phyloP scores from a whole-genome alignment of 1,140 invertebrate species.

The Luehdorfia chinensis region DNA sequence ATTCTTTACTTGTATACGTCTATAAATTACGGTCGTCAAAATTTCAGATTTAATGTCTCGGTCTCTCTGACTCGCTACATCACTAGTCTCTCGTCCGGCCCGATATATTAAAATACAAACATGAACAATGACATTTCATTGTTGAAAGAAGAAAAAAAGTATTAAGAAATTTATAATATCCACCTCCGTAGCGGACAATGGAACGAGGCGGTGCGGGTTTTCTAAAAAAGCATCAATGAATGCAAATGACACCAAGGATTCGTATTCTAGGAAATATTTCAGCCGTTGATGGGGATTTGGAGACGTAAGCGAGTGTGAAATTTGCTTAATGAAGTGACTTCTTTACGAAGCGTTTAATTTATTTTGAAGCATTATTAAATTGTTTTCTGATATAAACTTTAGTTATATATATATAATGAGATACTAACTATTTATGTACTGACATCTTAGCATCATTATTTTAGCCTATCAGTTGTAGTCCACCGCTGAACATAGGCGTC shows the following conservation, averaged over 20 bases:
- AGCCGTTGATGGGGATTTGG: slow-evolving; percentile 10
- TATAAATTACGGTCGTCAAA: too few relatives aligned
- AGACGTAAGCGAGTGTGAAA: slow-evolving; percentile 39
- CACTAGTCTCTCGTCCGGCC: slow-evolving; percentile 39
- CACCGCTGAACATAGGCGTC: too few relatives aligned
- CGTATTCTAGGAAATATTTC: slow-evolving; percentile 36
- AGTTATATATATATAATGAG: too few relatives aligned
- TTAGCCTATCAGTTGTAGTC: too few relatives aligned
- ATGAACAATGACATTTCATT: slow-evolving; percentile 63
- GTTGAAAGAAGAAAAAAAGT: slow-evolving; percentile 53
- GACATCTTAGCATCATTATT: too few relatives aligned
- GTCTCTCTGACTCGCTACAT: too few relatives aligned
- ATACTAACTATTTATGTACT: too few relatives aligned
- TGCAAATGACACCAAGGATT: slow-evolving; percentile 25
- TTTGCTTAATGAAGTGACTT: slow-evolving; percentile 37
- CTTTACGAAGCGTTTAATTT: too few relatives aligned
- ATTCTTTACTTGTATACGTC: too few relatives aligned
- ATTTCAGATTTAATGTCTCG: too few relatives aligned
- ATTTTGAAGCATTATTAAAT: too few relatives aligned
- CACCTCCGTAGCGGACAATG: slow-evolving; percentile 46
- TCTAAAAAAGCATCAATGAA: slow-evolving; percentile 55
- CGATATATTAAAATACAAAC: slow-evolving; percentile 70
- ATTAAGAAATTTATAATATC: slow-evolving; percentile 53
- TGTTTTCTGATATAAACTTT: too few relatives aligned
- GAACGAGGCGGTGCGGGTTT: slow-evolving; percentile 25